Percentiles rank a stretch among this genome's conserved stretches.
phyloP scores from a whole-genome alignment of 2,888 invertebrate genomes.

The Luperina testacea region DNA sequence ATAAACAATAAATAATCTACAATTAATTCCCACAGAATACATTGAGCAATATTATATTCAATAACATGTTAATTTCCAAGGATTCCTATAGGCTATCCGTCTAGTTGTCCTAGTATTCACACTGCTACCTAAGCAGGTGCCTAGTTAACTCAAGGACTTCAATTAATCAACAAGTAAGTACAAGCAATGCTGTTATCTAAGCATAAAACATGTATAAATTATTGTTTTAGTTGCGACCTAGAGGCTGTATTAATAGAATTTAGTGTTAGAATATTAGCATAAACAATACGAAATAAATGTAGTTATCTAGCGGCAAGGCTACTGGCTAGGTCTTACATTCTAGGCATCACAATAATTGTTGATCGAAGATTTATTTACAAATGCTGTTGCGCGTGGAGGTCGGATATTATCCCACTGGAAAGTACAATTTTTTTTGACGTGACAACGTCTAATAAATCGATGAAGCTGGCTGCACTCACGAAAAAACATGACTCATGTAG shows the following conservation, averaged over 20 bases:
- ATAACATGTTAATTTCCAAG: slow-evolving; percentile 47
- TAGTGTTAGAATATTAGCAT: slow-evolving; percentile 2
- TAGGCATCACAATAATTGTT: neutral
- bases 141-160: slow-evolving; percentile 26
- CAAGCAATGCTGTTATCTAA: slow-evolving; percentile 30
- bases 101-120: slow-evolving; percentile 40
- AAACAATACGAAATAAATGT: slow-evolving; percentile 7
- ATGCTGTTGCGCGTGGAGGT: no score
- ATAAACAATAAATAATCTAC: slow-evolving; percentile 19
- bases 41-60: slow-evolving; percentile 29
- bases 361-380: neutral
- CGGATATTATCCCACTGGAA: no score
- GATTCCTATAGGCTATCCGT: slow-evolving; percentile 28
- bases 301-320: neutral
- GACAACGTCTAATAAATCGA: no score
- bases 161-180: slow-evolving; percentile 50
- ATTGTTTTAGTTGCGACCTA: slow-evolving; percentile 5
- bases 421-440: no score
- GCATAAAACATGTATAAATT: slow-evolving; percentile 38
- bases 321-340: neutral
- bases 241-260: slow-evolving; percentile 18
- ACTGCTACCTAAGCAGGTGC: slow-evolving; percentile 24
- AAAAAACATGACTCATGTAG: no score
- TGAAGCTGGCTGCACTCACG: no score
- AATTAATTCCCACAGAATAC: neutral